Base-by-base conservation (phyloP, 2,888 invertebrate genomes). In the Drosophila longiperda region DNA sequence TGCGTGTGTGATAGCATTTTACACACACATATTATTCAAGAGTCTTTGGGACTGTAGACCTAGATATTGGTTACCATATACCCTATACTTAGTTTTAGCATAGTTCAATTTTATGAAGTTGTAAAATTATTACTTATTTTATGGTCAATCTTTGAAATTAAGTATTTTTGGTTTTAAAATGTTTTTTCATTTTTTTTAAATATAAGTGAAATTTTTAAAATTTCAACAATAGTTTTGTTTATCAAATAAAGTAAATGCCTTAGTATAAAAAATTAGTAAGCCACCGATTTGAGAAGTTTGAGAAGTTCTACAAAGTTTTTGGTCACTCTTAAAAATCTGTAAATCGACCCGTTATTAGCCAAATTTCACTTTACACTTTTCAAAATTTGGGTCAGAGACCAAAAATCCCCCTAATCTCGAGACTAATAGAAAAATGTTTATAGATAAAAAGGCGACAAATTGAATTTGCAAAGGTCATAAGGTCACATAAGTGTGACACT, bases 381-480 rank as follows among this genome's bases (percentile, higher is more conserved):
- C 70, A 71, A 68, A 68, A 45, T 42, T 29, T 61, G 32, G 61
- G 58, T 53, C 68, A 69, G 17, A 20, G 55, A 65, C 66, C 26
- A 52, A 57, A 70, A 55, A 40, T 45, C 54, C 49, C 74, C 57
- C 54, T 55, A 9, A 36, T 34, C n/a, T 32, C n/a, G 60, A 64
- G 80, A 63, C 84, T 92, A 91, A 92, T 91, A 90, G 91, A 90
- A 85, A 90, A 90, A 91, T 91, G 81, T 86, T 91, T 89, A 72
- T 90, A 90, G 91, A 85, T 90, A 91, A 86, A 92, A 89, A 91
- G 90, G 85, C 75, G 89, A 85, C 85, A 91, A 91, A 91, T 92
- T 92, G 80, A 91, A 92, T 91, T 92, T 92, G 83, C 86, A 90
- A 91, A 92, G 91, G 92, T 92, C 91, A 92, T 55, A 55, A 38